These are phyloP conservation scores for Rhorus exstirpatorius DNA, from an alignment of 2,888 invertebrate genomes.

Conservation along the genomic window DNA sequence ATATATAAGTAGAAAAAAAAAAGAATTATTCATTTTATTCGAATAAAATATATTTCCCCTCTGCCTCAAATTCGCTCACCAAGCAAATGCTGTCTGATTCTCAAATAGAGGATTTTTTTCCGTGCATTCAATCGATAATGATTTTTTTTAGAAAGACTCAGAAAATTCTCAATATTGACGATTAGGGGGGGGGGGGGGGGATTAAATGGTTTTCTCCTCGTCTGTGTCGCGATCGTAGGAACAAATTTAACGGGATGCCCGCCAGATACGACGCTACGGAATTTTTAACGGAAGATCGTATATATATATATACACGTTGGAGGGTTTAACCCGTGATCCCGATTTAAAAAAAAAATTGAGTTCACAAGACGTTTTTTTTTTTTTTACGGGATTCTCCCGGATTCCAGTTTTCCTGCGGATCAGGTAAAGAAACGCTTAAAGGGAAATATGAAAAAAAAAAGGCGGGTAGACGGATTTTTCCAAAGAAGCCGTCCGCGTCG, in stretches of 20 bases:
- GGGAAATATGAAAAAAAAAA: constrained; percentile 66
- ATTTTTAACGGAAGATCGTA: constrained; percentile 71
- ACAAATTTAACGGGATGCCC: constrained; percentile 50
- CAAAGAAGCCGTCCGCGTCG: constrained; percentile 38
- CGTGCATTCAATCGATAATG: neutral
- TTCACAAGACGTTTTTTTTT: constrained; percentile 38
- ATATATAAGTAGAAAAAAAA: neutral
- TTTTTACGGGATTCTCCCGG: constrained; percentile 58
- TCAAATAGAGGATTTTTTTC: neutral
- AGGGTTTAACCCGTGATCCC: constrained; percentile 11
- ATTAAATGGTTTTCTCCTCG: too few species aligned
- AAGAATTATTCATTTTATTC: neutral
- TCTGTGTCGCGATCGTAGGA: too few species aligned
- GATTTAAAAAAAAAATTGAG: constrained; percentile 43
- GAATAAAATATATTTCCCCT: constrained; percentile 10
- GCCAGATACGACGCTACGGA: constrained; percentile 37
- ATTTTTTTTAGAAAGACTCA: too few species aligned
- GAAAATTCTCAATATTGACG: neutral
- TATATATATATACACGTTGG: too few species aligned
- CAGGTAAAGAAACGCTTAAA: constrained; percentile 71
- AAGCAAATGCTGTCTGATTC: neutral
- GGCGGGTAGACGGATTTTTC: constrained; percentile 45
- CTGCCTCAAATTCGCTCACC: neutral
- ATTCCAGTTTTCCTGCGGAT: constrained; percentile 71
- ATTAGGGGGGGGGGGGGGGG: neutral